Evolutionary conservation across 2,113 vertebrate species (phyloP).

Genomic region (Poeciliopsis retropinna): DNA sequence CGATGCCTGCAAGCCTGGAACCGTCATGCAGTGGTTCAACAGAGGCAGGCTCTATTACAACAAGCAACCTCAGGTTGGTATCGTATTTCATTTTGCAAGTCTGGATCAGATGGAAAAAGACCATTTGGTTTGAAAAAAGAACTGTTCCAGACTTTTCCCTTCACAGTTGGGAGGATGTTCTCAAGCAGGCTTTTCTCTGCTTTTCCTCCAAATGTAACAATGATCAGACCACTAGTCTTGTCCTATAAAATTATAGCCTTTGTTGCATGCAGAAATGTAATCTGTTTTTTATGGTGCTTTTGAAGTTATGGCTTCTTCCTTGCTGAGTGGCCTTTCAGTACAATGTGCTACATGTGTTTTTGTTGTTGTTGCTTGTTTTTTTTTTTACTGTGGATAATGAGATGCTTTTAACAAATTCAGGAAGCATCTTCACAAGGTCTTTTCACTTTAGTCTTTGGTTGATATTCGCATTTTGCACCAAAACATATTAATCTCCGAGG

Average conservation of each 20-base stretch:
- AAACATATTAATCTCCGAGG: neutral
- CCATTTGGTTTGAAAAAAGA: neutral
- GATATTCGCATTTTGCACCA: neutral
- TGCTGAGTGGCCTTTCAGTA: neutral
- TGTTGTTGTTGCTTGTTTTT: no score
- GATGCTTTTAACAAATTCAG: neutral
- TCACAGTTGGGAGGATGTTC: no score
- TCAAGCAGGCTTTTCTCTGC: no score
- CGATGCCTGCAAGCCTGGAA: conserved; percentile 92
- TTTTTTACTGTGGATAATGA: neutral
- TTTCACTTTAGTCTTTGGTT: neutral
- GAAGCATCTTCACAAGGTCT: neutral
- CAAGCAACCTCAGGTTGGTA: conserved; percentile 89
- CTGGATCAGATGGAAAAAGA: neutral
- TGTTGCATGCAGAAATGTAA: neutral
- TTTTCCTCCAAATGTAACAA: no score
- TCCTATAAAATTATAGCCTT: neutral
- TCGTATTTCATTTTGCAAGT: neutral
- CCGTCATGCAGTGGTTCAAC: conserved; percentile 88
- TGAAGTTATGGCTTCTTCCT: neutral
- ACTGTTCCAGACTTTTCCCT: neutral
- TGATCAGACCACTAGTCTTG: no score
- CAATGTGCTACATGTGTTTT: neutral
- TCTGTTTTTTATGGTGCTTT: neutral
- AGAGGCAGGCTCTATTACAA: conserved; percentile 80